Evolutionary conservation across 2,888 invertebrate genomes (phyloP).

Genomic region (Eilema sororculum): DNA sequence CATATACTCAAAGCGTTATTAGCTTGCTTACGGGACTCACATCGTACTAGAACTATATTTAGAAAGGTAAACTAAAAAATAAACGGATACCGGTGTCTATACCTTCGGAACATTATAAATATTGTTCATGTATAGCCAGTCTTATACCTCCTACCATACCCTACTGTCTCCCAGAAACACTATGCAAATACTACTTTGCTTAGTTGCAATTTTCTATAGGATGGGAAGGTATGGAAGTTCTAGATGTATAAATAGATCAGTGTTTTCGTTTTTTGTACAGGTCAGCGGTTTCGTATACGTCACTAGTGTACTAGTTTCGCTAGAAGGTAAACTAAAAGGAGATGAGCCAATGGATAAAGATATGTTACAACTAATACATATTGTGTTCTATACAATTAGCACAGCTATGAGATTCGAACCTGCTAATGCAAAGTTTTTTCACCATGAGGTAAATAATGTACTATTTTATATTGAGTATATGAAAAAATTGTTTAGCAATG

Average conservation of each 20-base stretch:
- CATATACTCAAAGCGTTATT: constrained; percentile 96
- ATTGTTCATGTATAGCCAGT: not conserved
- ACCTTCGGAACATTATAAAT: too few relatives aligned
- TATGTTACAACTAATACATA: constrained; percentile 92
- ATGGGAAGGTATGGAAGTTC: not conserved
- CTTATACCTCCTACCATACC: not conserved
- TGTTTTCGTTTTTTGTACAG: constrained; percentile 62
- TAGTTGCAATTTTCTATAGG: too few relatives aligned
- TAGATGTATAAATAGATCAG: not conserved
- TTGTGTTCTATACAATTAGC: constrained; percentile 97
- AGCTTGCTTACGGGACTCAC: constrained; percentile 97
- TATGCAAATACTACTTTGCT: too few relatives aligned
- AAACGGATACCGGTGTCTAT: not conserved
- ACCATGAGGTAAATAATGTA: constrained; percentile 91
- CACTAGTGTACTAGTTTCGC: constrained; percentile 96
- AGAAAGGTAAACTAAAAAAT: constrained; percentile 89
- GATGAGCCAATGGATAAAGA: constrained; percentile 84
- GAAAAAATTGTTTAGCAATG: too few relatives aligned
- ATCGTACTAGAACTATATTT: constrained; percentile 98
- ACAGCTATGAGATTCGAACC: constrained; percentile 99
- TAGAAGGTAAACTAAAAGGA: constrained; percentile 93
- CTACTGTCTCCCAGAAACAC: too few relatives aligned
- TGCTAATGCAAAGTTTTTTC: constrained; percentile 99
- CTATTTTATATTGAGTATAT: not conserved
- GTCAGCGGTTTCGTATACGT: constrained; percentile 99